These are phyloP conservation scores for Lepisosteus oculatus DNA, from an alignment of 2,113 vertebrate species.

Conservation along the genomic window DNA sequence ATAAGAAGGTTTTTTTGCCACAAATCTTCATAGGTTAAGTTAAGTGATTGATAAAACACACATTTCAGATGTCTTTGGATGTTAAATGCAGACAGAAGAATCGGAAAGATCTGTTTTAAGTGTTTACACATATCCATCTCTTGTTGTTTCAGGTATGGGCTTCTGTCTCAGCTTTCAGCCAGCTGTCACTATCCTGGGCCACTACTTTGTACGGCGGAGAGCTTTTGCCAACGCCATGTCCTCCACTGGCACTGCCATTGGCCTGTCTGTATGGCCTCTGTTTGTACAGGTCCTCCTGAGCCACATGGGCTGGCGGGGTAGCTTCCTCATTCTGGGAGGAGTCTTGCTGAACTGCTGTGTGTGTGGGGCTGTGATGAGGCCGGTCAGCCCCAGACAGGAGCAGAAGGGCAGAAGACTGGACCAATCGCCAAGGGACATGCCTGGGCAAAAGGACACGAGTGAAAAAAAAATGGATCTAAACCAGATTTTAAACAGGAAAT, in stretches of 20 bases:
- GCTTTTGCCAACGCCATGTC: conserved; percentile 82
- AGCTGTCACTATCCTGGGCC: conserved; percentile 77
- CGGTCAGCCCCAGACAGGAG: conserved; percentile 49
- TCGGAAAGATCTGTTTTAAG: too few relatives aligned
- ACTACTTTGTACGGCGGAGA: conserved; percentile 78
- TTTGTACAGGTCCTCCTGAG: conserved; percentile 79
- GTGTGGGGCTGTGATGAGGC: conserved; percentile 87
- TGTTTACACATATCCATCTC: too few relatives aligned
- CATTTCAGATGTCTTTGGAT: too few relatives aligned
- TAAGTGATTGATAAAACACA: too few relatives aligned
- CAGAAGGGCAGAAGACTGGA: background rate
- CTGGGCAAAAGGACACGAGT: conserved; percentile 34
- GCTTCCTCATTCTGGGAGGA: conserved; percentile 84
- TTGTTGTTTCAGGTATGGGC: conserved; percentile 73
- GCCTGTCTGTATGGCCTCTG: conserved; percentile 75
- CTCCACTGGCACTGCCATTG: conserved; percentile 80
- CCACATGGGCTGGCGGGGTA: conserved; percentile 84
- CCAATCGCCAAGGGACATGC: too few relatives aligned
- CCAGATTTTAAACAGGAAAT: conserved; percentile 5
- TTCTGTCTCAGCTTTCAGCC: conserved; percentile 89
- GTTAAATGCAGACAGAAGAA: too few relatives aligned
- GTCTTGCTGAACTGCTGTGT: conserved; percentile 85
- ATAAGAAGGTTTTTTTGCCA: too few relatives aligned
- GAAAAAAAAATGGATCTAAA: conserved; percentile 20
- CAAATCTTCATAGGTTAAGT: too few relatives aligned